Conservation (phyloP, 2,888 invertebrate species). For the Microchrysa polita region DNA sequence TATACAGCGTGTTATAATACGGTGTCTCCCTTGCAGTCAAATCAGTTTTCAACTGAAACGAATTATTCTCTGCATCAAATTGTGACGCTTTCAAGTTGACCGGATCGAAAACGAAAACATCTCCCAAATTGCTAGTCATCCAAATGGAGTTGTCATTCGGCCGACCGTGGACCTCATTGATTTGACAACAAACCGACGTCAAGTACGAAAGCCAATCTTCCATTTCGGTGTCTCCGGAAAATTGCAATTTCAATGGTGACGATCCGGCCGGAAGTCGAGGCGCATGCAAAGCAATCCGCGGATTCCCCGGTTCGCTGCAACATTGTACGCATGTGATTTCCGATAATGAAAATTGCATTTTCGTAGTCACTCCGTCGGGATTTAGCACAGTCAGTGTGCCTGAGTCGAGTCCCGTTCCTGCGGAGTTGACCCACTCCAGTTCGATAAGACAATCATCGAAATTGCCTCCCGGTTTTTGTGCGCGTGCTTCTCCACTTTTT, state of each 20-base stretch:
- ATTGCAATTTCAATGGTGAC: conserved; percentile 77
- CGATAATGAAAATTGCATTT: conserved; percentile 77
- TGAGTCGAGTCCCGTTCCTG: conserved; percentile 71
- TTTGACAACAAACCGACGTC: conserved; percentile 79
- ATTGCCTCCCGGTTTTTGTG: conserved; percentile 67
- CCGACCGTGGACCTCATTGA: conserved; percentile 75
- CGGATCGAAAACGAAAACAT: conserved; percentile 85
- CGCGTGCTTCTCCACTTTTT: conserved; percentile 82
- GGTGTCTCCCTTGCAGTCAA: conserved; percentile 74
- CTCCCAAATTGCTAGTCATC: conserved; percentile 81
- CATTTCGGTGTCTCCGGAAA: conserved; percentile 83
- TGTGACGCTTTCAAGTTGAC: conserved; percentile 69
- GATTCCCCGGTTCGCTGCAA: conserved; percentile 82
- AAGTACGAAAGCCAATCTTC: conserved; percentile 90
- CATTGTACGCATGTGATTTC: conserved; percentile 81
- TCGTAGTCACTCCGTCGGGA: conserved; percentile 79
- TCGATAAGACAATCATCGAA: conserved; percentile 83
- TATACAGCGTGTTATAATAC: conserved; percentile 73
- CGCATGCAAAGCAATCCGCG: conserved; percentile 79
- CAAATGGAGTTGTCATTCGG: conserved; percentile 80
- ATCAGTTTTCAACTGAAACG: conserved; percentile 74
- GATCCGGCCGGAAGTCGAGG: conserved; percentile 67
- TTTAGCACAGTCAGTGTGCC: conserved; percentile 81
- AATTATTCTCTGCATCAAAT: conserved; percentile 65
- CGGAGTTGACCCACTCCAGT: conserved; percentile 80